Conservation (phyloP, 2,113 vertebrate genomes). For the Helogale parvula region DNA sequence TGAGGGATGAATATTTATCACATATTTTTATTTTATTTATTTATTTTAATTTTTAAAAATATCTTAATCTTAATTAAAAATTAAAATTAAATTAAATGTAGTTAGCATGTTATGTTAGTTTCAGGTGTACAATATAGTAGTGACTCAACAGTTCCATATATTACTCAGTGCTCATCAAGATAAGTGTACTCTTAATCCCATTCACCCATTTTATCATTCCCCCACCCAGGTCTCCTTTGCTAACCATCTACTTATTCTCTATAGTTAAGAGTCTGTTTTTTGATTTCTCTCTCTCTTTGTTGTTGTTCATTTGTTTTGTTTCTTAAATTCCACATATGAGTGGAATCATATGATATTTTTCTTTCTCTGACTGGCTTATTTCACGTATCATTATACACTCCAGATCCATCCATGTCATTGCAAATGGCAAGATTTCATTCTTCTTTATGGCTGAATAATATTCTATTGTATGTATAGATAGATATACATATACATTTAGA, state of each 20-base stretch:
- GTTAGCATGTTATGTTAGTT: neutral
- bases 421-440: neutral
- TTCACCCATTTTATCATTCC: neutral
- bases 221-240: neutral
- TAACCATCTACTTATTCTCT: neutral
- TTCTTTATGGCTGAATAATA: neutral
- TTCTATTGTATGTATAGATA: neutral
- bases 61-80: neutral
- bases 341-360: neutral
- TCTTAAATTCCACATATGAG: neutral
- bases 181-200: neutral
- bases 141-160: neutral
- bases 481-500: neutral
- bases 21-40: neutral
- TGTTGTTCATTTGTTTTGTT: neutral
- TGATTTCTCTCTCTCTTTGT: neutral
- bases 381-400: neutral
- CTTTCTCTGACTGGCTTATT: neutral
- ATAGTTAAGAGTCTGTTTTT: neutral
- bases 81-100: neutral
- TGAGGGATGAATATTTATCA: neutral
- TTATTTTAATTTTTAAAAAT: neutral
- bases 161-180: neutral
- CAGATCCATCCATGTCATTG: neutral
- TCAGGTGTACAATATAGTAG: neutral